A percentile compares a stretch with the other conserved stretches of the same genome.
Evolutionary conservation across 2,113 vertebrate genomes (phyloP).

Genomic region (Zootoca vivipara): DNA sequence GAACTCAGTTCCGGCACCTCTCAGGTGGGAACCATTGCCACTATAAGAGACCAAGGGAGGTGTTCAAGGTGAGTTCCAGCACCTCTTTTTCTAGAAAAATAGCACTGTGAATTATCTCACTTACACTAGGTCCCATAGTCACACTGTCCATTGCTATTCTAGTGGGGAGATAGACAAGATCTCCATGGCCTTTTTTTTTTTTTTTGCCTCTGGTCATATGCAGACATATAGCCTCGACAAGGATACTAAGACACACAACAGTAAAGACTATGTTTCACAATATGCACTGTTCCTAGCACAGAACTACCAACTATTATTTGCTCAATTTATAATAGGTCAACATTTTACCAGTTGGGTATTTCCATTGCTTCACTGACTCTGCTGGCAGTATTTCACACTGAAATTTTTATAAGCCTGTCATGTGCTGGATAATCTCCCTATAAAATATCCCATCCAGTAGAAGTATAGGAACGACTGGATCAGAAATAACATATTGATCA

Average conservation of each 20-base stretch:
- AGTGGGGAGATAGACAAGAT: too few species aligned
- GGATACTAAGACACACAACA: background rate
- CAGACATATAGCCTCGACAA: background rate
- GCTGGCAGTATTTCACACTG: background rate
- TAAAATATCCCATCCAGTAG: constrained; percentile 42
- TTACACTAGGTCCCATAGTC: background rate
- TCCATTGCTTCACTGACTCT: constrained; percentile 16
- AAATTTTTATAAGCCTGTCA: constrained; percentile 12
- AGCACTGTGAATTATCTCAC: background rate
- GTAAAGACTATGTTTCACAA: background rate
- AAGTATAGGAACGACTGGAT: constrained; percentile 16
- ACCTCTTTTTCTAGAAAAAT: too few species aligned
- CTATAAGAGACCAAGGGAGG: too few species aligned
- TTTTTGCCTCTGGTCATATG: background rate
- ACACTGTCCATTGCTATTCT: too few species aligned
- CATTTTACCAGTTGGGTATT: constrained; percentile 40
- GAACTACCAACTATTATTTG: background rate
- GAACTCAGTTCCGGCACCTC: too few species aligned
- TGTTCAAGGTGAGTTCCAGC: too few species aligned
- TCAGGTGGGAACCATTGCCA: too few species aligned
- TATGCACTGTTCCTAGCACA: background rate
- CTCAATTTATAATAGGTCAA: constrained; percentile 14
- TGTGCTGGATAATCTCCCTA: constrained; percentile 37
- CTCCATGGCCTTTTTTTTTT: background rate
- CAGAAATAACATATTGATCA: constrained; percentile 62